Conservation (phyloP, 2,888 invertebrate genomes). For the Melipona beecheii region DNA sequence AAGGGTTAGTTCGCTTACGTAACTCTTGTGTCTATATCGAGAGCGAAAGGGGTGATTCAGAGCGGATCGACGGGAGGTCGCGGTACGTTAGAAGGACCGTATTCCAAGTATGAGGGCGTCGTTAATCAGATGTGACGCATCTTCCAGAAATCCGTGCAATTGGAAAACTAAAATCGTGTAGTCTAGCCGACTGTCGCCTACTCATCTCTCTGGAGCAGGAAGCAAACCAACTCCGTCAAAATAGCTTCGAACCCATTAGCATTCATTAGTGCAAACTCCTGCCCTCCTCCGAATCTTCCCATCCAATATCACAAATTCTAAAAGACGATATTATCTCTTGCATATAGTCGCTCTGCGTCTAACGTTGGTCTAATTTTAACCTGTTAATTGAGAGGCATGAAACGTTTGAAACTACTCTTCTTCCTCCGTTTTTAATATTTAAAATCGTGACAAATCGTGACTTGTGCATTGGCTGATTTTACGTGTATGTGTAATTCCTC, state of each 20-base stretch:
- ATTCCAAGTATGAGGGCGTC: slow-evolving; percentile 61
- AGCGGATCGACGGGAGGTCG: slow-evolving; percentile 26
- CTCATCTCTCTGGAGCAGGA: slow-evolving; percentile 42
- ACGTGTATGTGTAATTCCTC: background rate
- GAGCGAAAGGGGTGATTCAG: slow-evolving; percentile 42
- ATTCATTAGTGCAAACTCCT: slow-evolving; percentile 28
- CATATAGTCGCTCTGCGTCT: too few species aligned
- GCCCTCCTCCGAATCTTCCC: too few species aligned
- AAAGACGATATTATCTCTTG: background rate
- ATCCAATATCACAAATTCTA: background rate
- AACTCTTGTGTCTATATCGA: slow-evolving; percentile 24
- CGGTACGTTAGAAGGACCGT: slow-evolving; percentile 18
- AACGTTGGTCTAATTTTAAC: too few species aligned
- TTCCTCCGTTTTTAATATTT: too few species aligned
- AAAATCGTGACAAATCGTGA: too few species aligned
- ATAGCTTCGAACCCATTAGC: slow-evolving; percentile 45
- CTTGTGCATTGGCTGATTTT: too few species aligned
- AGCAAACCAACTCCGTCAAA: slow-evolving; percentile 33
- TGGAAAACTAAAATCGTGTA: slow-evolving; percentile 57
- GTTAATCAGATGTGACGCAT: slow-evolving; percentile 58
- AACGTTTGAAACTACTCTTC: too few species aligned
- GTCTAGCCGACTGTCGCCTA: slow-evolving; percentile 37
- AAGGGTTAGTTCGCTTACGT: slow-evolving; percentile 14
- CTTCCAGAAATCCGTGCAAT: slow-evolving; percentile 57
- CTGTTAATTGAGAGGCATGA: too few species aligned